A percentile compares a stretch with the other conserved stretches of the same genome.
Conservation (phyloP, 2,888 invertebrate species). For the Xestia rhomboidea region DNA sequence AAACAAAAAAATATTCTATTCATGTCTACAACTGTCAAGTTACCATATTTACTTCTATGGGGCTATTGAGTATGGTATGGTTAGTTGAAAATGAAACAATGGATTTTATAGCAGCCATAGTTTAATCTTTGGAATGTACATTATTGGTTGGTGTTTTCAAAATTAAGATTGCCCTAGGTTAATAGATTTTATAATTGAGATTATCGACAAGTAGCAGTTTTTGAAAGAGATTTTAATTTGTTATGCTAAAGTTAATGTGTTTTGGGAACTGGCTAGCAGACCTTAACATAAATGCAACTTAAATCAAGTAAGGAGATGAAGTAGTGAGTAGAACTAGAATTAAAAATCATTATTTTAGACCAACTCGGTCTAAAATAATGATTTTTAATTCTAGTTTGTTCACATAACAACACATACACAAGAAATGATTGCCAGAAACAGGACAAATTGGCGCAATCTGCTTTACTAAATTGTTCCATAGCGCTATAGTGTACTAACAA, state of each 20-base stretch:
- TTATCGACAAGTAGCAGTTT: conserved; percentile 8
- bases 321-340: neutral
- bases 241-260: neutral
- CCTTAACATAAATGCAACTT: neutral
- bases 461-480: neutral
- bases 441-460: neutral
- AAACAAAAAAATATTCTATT: neutral
- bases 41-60: neutral
- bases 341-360: no score
- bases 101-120: conserved; percentile 39
- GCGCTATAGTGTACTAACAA: neutral
- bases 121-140: conserved; percentile 61
- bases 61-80: conserved; percentile 24
- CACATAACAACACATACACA: conserved; percentile 20
- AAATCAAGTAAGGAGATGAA: conserved; percentile 7
- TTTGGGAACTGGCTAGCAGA: neutral
- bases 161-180: conserved; percentile 16
- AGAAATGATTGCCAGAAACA: neutral
- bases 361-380: neutral
- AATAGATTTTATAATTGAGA: neutral
- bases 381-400: conserved; percentile 25
- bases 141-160: conserved; percentile 31
- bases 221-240: neutral
- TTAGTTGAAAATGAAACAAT: conserved; percentile 23
- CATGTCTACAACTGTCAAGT: conserved; percentile 8